Evolutionary conservation across 2,888 invertebrate genomes (phyloP), one percentile per base, ranked within the genome.

Genomic region (Tenthredo notha): DNA sequence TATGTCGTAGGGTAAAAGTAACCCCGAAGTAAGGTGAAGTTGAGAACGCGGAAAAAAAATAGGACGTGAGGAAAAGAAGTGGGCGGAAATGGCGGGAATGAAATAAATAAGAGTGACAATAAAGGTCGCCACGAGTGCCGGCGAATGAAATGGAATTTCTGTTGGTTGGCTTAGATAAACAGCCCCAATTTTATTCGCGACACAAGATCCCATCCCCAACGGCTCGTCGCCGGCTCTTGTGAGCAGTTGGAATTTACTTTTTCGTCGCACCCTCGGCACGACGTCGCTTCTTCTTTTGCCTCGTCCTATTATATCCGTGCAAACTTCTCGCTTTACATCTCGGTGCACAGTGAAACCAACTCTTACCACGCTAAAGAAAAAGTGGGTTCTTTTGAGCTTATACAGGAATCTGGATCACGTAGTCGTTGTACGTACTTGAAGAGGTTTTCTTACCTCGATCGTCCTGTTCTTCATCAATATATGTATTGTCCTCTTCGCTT

Each of bases 121-220:
- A 86, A 77, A 29, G 84, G 74, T 75, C 84, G 84, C 80, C 84
- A 85, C 84, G 75, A 85, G 85, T 84, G 84, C 84, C 82, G 85
- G 43, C 86, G 88, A 88, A 90, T 89, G 89, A 90, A 90, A 90
- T 90, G 90, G 90, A 90, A 91, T 91, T 91, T 90, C 89, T 88
- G 89, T 89, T 89, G 89, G 90, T 89, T 88, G 89, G 88, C 86
- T 89, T 88, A 88, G 89, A 91, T 90, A 91, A 91, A 91, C 91
- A 91, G 90, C 88, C 88, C 89, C 91, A 91, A 92, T 92, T 91
- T 90, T 87, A 88, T 85, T 87, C 80, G 72, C 84, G 85, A 85
- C 86, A 87, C 75, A 84, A 61, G 77, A 85, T 86, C 72, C 85
- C 82, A 37, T 85, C 72, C 67, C 54, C 70, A 58, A 61, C 15